Evolutionary conservation across 2,113 vertebrate genomes (phyloP), one percentile per base, ranked within the genome.

Genomic region (Suncus etruscus): DNA sequence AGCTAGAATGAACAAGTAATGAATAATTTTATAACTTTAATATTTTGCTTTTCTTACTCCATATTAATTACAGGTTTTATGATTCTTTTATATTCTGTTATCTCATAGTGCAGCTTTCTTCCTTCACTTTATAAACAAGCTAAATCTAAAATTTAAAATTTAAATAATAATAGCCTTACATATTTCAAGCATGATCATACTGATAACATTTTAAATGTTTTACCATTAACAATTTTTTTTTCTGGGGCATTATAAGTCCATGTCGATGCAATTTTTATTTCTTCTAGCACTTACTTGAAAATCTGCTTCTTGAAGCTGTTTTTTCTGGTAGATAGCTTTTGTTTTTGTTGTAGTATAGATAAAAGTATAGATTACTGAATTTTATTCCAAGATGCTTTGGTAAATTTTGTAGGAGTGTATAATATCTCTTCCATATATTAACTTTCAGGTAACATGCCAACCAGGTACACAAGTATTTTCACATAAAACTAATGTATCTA

Each of bases 391-490:
- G 98, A 98, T 98, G 98, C 98, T 98, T 98, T 98, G 99, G 98
- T 98, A 99, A 98, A 99, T 99, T 99, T 98, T 97, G 97, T 98
- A 98, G 98, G 98, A 98, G 98, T 98, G 97, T 98, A 98, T 97
- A 98, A 98, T 97, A 96, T 96, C 97, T 97, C 95, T 95, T 96
- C 95, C 91, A 93, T 87, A 91, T 77, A 95, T 97, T 94, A 97
- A 96, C 96, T 97, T 96, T 91, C 94, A 95, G 88, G 83, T 94
- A 77, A 95, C 89, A 94, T 96, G 90, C 94, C 94, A 96, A 85
- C 85, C 74, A 96, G 65, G 97, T 96, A 93, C 81, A 94, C 89
- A 97, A 89, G 70, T 96, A 70, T 96, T 95, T 90, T 93, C 86
- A 95, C 85, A 93, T 68, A 95, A 93, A 76, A 47, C 2, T 65